A percentile compares a stretch with the other conserved stretches of the same genome.
Evolutionary conservation across 1,140 invertebrate genomes (phyloP).

Genomic region (Drosophila lini): DNA sequence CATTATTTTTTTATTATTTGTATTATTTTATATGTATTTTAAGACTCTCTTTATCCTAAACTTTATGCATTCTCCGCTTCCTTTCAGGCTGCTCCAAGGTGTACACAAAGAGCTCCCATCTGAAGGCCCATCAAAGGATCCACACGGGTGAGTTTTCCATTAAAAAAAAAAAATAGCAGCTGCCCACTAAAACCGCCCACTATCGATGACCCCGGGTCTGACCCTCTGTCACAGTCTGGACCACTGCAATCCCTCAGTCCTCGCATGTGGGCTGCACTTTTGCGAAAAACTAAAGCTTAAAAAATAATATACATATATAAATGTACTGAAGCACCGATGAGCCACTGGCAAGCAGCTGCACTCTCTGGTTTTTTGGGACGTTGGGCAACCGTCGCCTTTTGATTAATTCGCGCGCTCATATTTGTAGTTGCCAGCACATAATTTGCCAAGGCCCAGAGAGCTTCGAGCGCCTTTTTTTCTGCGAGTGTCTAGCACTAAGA

Average conservation of each 20-base stretch:
- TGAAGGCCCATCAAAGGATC: constrained; percentile 99
- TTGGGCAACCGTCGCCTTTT: constrained; percentile 70
- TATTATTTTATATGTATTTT: too few species aligned
- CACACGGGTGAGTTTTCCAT: constrained; percentile 93
- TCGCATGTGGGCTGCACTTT: constrained; percentile 41
- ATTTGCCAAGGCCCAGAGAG: constrained; percentile 70
- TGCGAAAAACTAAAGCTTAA: constrained; percentile 13
- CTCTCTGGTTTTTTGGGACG: constrained; percentile 16
- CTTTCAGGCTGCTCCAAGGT: constrained; percentile 97
- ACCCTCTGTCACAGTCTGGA: constrained; percentile 36
- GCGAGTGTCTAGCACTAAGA: constrained; percentile 25
- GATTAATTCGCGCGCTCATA: constrained; percentile 81
- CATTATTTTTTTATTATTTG: not conserved
- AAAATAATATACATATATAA: not conserved
- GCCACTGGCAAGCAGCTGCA: constrained; percentile 55
- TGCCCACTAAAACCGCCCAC: constrained; percentile 32
- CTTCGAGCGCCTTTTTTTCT: constrained; percentile 60
- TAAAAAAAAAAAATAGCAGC: not conserved
- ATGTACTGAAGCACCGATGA: constrained; percentile 45
- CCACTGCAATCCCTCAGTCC: constrained; percentile 30
- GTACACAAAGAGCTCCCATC: constrained; percentile 99
- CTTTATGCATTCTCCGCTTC: constrained; percentile 29
- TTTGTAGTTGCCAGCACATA: constrained; percentile 82
- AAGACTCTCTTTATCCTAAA: not conserved
- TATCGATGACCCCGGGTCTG: constrained; percentile 12